A percentile compares a stretch with the other conserved stretches of the same genome.
phyloP scores from a whole-genome alignment of 2,113 vertebrate species.

The Brachionichthys hirsutus region DNA sequence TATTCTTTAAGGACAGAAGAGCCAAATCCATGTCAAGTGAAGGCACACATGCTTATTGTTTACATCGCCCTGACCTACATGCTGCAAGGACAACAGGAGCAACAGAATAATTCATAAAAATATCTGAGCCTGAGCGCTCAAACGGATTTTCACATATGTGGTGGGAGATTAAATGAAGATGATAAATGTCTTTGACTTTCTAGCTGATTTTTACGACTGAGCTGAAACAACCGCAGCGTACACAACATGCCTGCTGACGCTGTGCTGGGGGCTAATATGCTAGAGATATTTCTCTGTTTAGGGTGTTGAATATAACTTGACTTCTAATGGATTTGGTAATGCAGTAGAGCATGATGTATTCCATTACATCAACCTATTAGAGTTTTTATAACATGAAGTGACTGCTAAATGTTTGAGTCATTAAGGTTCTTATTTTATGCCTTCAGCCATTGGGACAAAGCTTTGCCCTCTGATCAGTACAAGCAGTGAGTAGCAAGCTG shows the following conservation, averaged over 20 bases:
- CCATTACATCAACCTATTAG: too few species aligned
- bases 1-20: not conserved
- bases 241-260: not conserved
- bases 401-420: not conserved
- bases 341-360: not conserved
- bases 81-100: constrained; percentile 36
- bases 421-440: not conserved
- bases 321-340: too few species aligned
- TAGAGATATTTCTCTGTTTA: constrained; percentile 6
- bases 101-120: constrained; percentile 48
- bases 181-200: constrained; percentile 54
- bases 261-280: constrained; percentile 13
- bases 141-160: constrained; percentile 34
- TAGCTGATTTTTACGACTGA: constrained; percentile 19
- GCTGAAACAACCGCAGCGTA: not conserved
- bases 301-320: constrained; percentile 5
- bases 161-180: constrained; percentile 44
- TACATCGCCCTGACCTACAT: constrained; percentile 33
- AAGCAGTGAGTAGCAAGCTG: constrained; percentile 11
- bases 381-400: not conserved
- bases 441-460: constrained; percentile 13
- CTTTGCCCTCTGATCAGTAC: constrained; percentile 10
- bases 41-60: not conserved
- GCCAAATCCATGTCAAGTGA: not conserved
- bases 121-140: constrained; percentile 19